These are phyloP conservation scores for Poeciliopsis presidionis DNA, from an alignment of 2,797 vertebrate species.

Conservation along the genomic window DNA sequence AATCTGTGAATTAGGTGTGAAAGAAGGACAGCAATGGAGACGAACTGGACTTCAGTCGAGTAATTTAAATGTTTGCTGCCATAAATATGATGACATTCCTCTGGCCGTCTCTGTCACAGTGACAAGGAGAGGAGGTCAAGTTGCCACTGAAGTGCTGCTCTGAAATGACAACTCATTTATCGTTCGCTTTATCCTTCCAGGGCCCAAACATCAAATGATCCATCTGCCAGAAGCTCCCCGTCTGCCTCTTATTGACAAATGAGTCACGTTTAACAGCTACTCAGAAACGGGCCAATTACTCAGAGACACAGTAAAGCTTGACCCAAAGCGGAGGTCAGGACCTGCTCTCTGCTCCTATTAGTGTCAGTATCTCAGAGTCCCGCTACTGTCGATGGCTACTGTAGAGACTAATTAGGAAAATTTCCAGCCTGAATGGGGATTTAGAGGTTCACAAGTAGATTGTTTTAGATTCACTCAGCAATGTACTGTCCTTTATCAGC, in stretches of 20 bases:
- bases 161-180: slow-evolving; percentile 58
- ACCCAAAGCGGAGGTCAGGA: slow-evolving; percentile 51
- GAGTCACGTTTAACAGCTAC: slow-evolving; percentile 34
- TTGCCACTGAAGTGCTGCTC: slow-evolving; percentile 41
- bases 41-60: slow-evolving; percentile 36
- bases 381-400: slow-evolving; percentile 32
- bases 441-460: not conserved
- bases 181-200: slow-evolving; percentile 55
- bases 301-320: slow-evolving; percentile 31
- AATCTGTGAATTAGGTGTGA: slow-evolving; percentile 27
- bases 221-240: slow-evolving; percentile 41
- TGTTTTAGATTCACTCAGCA: not conserved
- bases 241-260: slow-evolving; percentile 52
- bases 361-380: slow-evolving; percentile 39
- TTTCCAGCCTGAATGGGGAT: slow-evolving; percentile 23
- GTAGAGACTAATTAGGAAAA: slow-evolving; percentile 51
- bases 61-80: slow-evolving; percentile 35
- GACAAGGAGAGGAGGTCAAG: slow-evolving; percentile 40
- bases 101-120: slow-evolving; percentile 39
- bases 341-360: slow-evolving; percentile 48
- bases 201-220: slow-evolving; percentile 34
- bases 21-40: slow-evolving; percentile 12
- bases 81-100: slow-evolving; percentile 25
- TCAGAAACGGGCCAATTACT: slow-evolving; percentile 53
- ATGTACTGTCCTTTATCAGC: not conserved